A percentile compares a stretch with the other conserved stretches of the same genome.
These are phyloP conservation scores for Amblyopsis hoosieri DNA, from an alignment of 2,797 vertebrate genomes.

Conservation along the genomic window DNA sequence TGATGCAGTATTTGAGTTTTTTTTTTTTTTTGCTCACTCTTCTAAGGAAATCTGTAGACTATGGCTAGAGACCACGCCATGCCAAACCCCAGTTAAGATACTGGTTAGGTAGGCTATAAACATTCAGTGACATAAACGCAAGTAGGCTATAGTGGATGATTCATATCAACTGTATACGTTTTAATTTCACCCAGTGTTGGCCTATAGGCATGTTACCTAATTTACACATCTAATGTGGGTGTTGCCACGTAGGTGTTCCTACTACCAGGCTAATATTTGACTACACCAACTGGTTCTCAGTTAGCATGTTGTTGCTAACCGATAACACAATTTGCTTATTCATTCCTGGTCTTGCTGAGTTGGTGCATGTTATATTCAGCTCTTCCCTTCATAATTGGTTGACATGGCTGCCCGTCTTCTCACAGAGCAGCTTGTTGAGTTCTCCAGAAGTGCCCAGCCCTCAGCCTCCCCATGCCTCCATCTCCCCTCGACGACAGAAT, in stretches of 20 bases:
- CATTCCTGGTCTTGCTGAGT: conserved; percentile 12
- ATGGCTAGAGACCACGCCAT: conserved; percentile 22
- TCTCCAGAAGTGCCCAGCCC: conserved; percentile 86
- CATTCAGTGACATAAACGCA: conserved; percentile 31
- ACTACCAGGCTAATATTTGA: conserved; percentile 59
- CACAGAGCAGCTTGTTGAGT: conserved; percentile 85
- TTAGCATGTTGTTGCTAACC: conserved; percentile 59
- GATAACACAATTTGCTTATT: conserved; percentile 22
- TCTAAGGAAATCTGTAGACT: conserved; percentile 36
- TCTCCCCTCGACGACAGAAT: conserved; percentile 99
- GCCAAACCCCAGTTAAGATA: too few relatives aligned
- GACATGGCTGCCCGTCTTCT: conserved; percentile 20
- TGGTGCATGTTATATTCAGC: background rate
- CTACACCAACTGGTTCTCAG: conserved; percentile 34
- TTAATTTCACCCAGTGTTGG: conserved; percentile 58
- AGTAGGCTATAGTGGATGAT: conserved; percentile 44
- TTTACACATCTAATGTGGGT: conserved; percentile 56
- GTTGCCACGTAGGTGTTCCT: conserved; percentile 67
- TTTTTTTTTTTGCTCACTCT: conserved; percentile 22
- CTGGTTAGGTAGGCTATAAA: conserved; percentile 13
- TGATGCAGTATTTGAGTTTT: conserved; percentile 75
- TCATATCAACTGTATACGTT: conserved; percentile 47
- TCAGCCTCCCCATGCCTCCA: conserved; percentile 99
- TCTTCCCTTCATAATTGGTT: background rate
- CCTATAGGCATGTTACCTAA: conserved; percentile 38